phyloP scores from a whole-genome alignment of 2,888 invertebrate genomes.

The Chironomus tentans region DNA sequence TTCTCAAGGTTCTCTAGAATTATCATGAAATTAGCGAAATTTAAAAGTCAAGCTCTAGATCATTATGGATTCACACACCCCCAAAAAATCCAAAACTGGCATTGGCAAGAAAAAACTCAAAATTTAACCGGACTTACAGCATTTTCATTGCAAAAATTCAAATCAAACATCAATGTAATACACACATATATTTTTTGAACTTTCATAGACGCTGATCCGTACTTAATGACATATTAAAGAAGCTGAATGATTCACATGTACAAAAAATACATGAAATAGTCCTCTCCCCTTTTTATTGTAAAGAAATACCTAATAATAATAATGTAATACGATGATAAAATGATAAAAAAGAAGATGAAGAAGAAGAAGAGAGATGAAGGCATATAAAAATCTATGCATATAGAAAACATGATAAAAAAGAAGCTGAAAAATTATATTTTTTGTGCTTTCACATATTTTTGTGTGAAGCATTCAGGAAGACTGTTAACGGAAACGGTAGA shows the following conservation, averaged over 20 bases:
- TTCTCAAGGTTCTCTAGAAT: too few relatives aligned
- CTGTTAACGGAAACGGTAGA: background rate
- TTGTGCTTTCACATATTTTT: background rate
- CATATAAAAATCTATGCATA: background rate
- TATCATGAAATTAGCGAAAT: too few relatives aligned
- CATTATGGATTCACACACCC: too few relatives aligned
- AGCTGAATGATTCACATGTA: background rate
- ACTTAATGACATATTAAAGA: conserved; percentile 2
- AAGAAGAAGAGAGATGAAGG: background rate
- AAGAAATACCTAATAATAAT: background rate
- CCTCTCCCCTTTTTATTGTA: background rate
- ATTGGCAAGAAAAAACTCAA: too few relatives aligned
- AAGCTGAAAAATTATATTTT: background rate
- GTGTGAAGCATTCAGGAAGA: background rate
- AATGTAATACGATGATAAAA: background rate
- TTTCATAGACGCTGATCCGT: background rate
- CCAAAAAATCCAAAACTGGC: too few relatives aligned
- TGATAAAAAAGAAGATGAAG: background rate
- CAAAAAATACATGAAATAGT: background rate
- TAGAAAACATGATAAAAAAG: background rate
- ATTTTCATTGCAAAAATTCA: too few relatives aligned
- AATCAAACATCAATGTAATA: too few relatives aligned
- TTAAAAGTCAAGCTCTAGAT: too few relatives aligned
- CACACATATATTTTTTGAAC: background rate
- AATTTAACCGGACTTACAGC: too few relatives aligned